Evolutionary conservation across 2,113 vertebrate genomes (phyloP).

Genomic region (Aegotheles bennettii): DNA sequence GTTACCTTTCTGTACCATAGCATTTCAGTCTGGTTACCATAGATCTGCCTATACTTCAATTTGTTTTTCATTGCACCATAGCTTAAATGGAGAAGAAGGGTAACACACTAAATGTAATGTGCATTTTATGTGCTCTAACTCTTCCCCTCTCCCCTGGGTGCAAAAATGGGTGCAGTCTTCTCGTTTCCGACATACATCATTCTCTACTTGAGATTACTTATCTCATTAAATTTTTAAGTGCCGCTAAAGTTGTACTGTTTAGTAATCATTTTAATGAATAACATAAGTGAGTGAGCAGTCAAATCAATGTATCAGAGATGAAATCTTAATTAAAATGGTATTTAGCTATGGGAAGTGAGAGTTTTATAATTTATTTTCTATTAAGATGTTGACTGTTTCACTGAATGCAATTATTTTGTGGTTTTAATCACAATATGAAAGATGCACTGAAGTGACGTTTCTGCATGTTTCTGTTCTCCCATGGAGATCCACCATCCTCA

Average conservation of each 20-base stretch:
- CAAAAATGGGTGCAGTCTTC: background rate
- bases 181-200: background rate
- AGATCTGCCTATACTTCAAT: background rate
- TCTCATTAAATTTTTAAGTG: conserved; percentile 15
- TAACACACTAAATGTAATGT: background rate
- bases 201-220: background rate
- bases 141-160: background rate
- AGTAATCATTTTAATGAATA: conserved; percentile 45
- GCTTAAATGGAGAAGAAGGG: background rate
- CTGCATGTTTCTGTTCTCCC: background rate
- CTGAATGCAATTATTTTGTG: background rate
- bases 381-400: conserved; percentile 47
- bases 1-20: background rate
- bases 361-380: conserved; percentile 33
- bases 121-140: background rate
- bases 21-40: background rate
- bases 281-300: conserved; percentile 17
- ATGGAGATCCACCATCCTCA: background rate
- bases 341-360: conserved; percentile 28
- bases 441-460: background rate
- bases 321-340: conserved; percentile 45
- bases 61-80: background rate
- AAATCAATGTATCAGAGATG: conserved; percentile 3
- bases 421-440: background rate
- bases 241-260: background rate